Conservation (phyloP, 2,797 vertebrate genomes). For the Poeciliopsis infans region DNA sequence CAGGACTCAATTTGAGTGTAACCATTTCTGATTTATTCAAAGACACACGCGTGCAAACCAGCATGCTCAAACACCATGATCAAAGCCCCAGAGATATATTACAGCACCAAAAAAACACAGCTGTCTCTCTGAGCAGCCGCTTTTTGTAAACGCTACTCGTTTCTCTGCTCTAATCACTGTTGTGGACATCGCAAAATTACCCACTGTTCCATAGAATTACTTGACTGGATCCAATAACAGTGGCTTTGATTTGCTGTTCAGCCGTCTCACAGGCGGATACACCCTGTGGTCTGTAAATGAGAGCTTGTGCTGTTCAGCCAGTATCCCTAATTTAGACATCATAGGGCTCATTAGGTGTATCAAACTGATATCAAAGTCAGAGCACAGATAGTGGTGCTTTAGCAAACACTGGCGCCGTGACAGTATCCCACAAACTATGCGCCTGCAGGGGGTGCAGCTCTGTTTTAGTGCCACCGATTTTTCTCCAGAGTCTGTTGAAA, state of each 20-base stretch:
- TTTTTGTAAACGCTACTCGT: slow-evolving; percentile 51
- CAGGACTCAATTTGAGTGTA: slow-evolving; percentile 45
- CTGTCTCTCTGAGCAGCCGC: slow-evolving; percentile 41
- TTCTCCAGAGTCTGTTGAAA: slow-evolving; percentile 24
- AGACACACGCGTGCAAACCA: slow-evolving; percentile 28
- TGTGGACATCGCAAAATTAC: slow-evolving; percentile 61
- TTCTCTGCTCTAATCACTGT: slow-evolving; percentile 70
- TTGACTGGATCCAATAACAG: slow-evolving; percentile 41
- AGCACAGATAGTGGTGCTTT: slow-evolving; percentile 43
- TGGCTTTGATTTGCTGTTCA: slow-evolving; percentile 71
- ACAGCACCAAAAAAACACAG: slow-evolving; percentile 47
- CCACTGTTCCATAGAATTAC: slow-evolving; percentile 55
- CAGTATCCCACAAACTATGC: slow-evolving; percentile 47
- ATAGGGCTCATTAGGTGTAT: slow-evolving; percentile 67
- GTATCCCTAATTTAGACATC: slow-evolving; percentile 67
- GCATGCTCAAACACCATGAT: slow-evolving; percentile 39
- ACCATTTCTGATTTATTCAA: slow-evolving; percentile 14
- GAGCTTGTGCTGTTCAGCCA: slow-evolving; percentile 63
- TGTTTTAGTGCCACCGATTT: slow-evolving; percentile 45
- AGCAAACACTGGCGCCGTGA: slow-evolving; percentile 23
- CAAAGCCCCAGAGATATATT: slow-evolving; percentile 48
- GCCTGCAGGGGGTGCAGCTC: slow-evolving; percentile 34
- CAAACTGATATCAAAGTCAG: slow-evolving; percentile 63
- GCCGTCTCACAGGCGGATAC: slow-evolving; percentile 62
- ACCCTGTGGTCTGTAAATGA: slow-evolving; percentile 69